phyloP scores from a whole-genome alignment of 2,888 invertebrate genomes.

The Phragmatobia fuliginosa region DNA sequence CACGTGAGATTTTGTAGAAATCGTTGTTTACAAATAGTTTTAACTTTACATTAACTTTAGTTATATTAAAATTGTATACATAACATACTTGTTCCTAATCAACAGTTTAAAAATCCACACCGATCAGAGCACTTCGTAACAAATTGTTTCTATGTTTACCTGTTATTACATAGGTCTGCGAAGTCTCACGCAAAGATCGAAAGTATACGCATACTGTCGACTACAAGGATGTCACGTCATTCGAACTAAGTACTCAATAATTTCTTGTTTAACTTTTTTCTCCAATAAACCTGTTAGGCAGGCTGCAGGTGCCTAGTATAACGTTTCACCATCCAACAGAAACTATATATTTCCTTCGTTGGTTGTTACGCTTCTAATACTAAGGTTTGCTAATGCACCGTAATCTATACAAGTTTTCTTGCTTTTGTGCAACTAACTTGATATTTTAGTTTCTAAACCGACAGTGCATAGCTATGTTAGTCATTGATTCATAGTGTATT shows the following conservation, averaged over 20 bases:
- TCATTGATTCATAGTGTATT: constrained; percentile 17
- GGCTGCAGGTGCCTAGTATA: constrained; percentile 41
- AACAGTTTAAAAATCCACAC: constrained; percentile 1
- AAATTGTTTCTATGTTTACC: constrained; percentile 9
- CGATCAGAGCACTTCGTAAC: constrained; percentile 4
- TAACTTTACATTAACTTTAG: no score
- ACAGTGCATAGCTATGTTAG: constrained; percentile 39
- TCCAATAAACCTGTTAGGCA: constrained; percentile 27
- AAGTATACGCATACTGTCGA: constrained; percentile 17
- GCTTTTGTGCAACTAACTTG: constrained; percentile 54
- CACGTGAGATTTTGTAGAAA: not conserved
- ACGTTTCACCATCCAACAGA: constrained; percentile 48
- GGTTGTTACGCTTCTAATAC: constrained; percentile 51
- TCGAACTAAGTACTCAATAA: constrained; percentile 26
- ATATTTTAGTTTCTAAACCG: constrained; percentile 49
- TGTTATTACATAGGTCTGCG: constrained; percentile 17
- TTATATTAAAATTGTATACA: not conserved
- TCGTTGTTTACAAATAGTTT: not conserved
- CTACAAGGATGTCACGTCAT: constrained; percentile 30
- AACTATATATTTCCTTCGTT: constrained; percentile 48
- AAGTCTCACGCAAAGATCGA: constrained; percentile 18
- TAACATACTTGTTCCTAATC: not conserved
- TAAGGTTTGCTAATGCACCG: constrained; percentile 44
- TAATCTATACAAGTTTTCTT: constrained; percentile 52
- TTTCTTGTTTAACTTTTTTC: constrained; percentile 16